Base-by-base conservation (phyloP, 2,888 invertebrate genomes). In the Cryptus viduatorius region DNA sequence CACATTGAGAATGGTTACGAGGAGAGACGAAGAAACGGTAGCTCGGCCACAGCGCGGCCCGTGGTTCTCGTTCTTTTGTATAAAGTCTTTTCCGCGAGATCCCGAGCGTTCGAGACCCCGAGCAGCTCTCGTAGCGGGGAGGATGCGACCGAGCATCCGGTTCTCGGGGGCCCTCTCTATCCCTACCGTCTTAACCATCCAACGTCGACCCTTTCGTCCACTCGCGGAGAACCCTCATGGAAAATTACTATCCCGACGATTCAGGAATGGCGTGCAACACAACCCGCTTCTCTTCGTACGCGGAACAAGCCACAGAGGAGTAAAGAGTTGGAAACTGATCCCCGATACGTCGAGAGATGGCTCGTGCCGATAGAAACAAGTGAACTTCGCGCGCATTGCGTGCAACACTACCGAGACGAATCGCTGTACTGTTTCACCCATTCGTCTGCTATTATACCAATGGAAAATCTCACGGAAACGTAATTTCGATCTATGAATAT, bases 61-160 rank as follows among this genome's bases (percentile, higher is more conserved):
- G 72, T 37, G 67, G 50, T 81, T 77, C 80, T 73, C 61, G 67
- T 84, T 81, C 77, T 81, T 84, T 84, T 73, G 73, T 78, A 75
- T 69, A 24, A 65, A 81, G 68, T 81, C 78, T 84, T 61, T 61
- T 81, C 73, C 78, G 73, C 80, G 73, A 61, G 77, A 84, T 80
- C 53, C 72, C 56, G 56, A 56, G 56, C 10, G 19, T 24, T 12
- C 10, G 24, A 19, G 56, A 56, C 24, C 59, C 14, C 29, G 24
- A n/a, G 29, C 29, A 61, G 76, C n/a, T 61, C 64, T 61, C 64
- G 64, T 64, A 44, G 69, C 53, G 68, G 78, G 78, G 73, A 83
- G 82, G 82, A 83, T 79, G 78, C 78, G 37, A 69, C 37, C 68
- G 79, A 76, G 79, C 83, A 83, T 83, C 83, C 83, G 83, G 83